These are phyloP conservation scores for Aratinga solstitialis DNA, from an alignment of 2,797 vertebrate species.

Conservation along the genomic window DNA sequence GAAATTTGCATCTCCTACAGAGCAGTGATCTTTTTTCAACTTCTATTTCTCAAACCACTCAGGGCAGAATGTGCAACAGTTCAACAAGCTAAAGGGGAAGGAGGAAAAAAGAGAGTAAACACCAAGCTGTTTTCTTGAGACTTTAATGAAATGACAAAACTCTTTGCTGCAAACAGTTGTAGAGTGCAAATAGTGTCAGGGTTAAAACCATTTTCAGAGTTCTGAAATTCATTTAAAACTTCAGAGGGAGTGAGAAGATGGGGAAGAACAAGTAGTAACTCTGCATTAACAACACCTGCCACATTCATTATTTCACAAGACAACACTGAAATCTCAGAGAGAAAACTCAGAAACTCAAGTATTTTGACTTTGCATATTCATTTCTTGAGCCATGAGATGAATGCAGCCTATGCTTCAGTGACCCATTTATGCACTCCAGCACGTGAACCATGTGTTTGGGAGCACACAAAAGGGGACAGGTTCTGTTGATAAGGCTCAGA, in stretches of 20 bases:
- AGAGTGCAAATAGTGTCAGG: not conserved
- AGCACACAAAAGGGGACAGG: not conserved
- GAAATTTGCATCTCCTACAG: not conserved
- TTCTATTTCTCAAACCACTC: not conserved
- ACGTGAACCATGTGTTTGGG: accelerated
- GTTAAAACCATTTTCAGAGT: not conserved
- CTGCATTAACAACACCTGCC: not conserved
- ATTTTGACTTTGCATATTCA: not conserved
- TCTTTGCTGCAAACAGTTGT: not conserved
- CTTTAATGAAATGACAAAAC: not conserved
- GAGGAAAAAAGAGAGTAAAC: not conserved
- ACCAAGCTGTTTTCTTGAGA: not conserved
- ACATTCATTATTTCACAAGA: not conserved
- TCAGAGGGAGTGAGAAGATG: not conserved
- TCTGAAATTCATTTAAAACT: not conserved
- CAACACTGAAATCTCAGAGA: not conserved
- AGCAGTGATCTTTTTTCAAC: not conserved
- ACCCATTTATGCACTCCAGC: accelerated
- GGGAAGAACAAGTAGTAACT: not conserved
- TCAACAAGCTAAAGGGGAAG: not conserved
- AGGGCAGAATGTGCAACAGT: not conserved
- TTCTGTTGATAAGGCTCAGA: accelerated
- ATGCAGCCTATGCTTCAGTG: accelerated
- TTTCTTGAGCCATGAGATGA: not conserved
- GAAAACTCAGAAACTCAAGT: not conserved